Evolutionary conservation across 2,888 invertebrate species (phyloP).

Genomic region (Caenorhabditis sp.): DNA sequence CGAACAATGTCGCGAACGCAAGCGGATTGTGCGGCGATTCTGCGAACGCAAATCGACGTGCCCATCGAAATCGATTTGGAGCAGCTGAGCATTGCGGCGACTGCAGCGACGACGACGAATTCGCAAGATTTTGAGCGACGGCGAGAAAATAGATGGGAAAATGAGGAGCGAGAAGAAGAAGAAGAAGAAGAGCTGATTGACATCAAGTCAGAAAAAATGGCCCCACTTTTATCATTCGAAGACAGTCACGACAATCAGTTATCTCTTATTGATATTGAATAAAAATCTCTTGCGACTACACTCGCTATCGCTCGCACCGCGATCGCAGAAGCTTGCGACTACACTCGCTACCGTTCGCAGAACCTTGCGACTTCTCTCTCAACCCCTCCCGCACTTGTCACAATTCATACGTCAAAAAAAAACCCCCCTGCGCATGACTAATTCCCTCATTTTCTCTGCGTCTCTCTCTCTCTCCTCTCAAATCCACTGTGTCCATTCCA

Average conservation of each 20-base stretch:
- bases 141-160: too few relatives aligned
- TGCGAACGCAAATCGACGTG: conserved; percentile 41
- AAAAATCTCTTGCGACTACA: too few relatives aligned
- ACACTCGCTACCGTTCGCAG: too few relatives aligned
- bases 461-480: too few relatives aligned
- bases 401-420: too few relatives aligned
- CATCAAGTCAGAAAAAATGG: not conserved
- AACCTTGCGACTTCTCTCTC: too few relatives aligned
- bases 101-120: not conserved
- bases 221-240: conserved; percentile 17
- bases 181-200: conserved; percentile 12
- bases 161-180: conserved; percentile 16
- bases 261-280: conserved; percentile 33
- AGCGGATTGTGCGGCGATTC: conserved; percentile 75
- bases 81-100: conserved; percentile 27
- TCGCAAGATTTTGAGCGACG: not conserved
- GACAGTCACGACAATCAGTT: conserved; percentile 20
- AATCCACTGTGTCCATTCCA: too few relatives aligned
- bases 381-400: too few relatives aligned
- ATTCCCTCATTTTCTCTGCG: not conserved
- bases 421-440: conserved; percentile 3
- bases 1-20: conserved; percentile 83
- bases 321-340: too few relatives aligned
- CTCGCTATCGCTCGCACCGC: too few relatives aligned
- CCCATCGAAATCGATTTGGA: conserved; percentile 57